Conservation (phyloP, 2,888 invertebrate genomes). For the Drosophila pullipes region DNA sequence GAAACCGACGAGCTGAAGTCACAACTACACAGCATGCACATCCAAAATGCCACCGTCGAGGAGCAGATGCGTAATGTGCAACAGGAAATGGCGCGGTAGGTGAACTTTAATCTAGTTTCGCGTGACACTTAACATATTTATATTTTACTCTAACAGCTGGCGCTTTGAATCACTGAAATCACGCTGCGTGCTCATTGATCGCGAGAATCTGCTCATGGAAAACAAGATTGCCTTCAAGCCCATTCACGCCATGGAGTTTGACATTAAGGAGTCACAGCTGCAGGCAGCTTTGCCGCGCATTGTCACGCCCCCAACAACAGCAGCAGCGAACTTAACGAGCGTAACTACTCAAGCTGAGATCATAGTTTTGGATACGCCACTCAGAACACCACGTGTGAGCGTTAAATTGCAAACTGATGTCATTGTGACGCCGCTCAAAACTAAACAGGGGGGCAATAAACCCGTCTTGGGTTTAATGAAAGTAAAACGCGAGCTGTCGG, state of each 20-base stretch:
- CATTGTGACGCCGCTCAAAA: conserved; percentile 12
- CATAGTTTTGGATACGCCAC: conserved; percentile 35
- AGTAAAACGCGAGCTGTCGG: conserved; percentile 35
- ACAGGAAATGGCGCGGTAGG: conserved; percentile 83
- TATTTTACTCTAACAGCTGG: conserved; percentile 72
- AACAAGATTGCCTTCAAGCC: conserved; percentile 81
- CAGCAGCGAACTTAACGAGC: neutral
- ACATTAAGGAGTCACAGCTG: conserved; percentile 69
- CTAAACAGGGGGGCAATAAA: neutral
- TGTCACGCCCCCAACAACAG: conserved; percentile 19
- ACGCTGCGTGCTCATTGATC: conserved; percentile 83
- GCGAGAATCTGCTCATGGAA: conserved; percentile 83
- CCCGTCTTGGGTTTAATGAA: neutral
- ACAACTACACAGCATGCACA: conserved; percentile 81
- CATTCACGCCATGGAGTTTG: conserved; percentile 73
- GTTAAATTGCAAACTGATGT: conserved; percentile 15
- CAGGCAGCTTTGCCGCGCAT: conserved; percentile 76
- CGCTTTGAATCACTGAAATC: conserved; percentile 84
- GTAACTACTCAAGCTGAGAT: conserved; percentile 16
- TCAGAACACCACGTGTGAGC: conserved; percentile 3
- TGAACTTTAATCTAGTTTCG: neutral
- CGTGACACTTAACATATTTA: neutral
- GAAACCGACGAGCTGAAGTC: conserved; percentile 84
- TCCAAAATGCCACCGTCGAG: conserved; percentile 83
- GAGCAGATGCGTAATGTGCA: conserved; percentile 81